Evolutionary conservation across 2,113 vertebrate species (phyloP), one percentile per base, ranked within the genome.

Genomic region (Sinocyclocheilus grahami): DNA sequence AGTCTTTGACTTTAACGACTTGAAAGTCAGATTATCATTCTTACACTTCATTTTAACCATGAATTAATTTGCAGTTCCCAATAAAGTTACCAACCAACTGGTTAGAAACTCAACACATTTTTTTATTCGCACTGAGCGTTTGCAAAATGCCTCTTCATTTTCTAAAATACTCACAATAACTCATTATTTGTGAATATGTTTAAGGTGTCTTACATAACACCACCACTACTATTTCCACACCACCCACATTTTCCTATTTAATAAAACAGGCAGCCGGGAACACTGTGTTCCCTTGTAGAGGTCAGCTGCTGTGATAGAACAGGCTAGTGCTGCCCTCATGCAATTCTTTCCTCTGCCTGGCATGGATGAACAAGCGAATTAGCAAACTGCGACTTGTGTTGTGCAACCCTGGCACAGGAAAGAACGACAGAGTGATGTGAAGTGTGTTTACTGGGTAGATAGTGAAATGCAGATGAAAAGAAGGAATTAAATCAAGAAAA

Each of bases 271-370:
- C 10, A 4, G 6, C n/a, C 20, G n/a, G 30, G 53, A 75, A 84
- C 76, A 87, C 24, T 18, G 14, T 82, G 67, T 84, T 71, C 82
- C 84, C 24, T 33, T n/a, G 18, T 48, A 82, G 69, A 76, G 83
- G 71, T 87, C 87, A 84, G 67, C 46, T 13, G 58, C 1, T 11
- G 55, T 74, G 82, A 87, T 55, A 85, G 55, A 51, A 76, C 77
- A 85, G 62, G 27, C 67, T 51, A 48, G 62, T 51, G 63, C 10
- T 75, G 71, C 42, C 30, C 39, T 78, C 22, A 30, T 62, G 27
- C 46, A 69, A 82, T 71, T 12, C 58, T 51, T 39, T 53, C 71
- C 60, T 60, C 65, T 69, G 74, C 13, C 33, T 46, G 27, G 84
- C 51, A 65, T 80, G 55, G n/a, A 58, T 84, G 55, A 75, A 82